Percentiles rank a stretch among this genome's conserved stretches.
Conservation (phyloP, 2,113 vertebrate genomes). For the Odobenus rosmarus region DNA sequence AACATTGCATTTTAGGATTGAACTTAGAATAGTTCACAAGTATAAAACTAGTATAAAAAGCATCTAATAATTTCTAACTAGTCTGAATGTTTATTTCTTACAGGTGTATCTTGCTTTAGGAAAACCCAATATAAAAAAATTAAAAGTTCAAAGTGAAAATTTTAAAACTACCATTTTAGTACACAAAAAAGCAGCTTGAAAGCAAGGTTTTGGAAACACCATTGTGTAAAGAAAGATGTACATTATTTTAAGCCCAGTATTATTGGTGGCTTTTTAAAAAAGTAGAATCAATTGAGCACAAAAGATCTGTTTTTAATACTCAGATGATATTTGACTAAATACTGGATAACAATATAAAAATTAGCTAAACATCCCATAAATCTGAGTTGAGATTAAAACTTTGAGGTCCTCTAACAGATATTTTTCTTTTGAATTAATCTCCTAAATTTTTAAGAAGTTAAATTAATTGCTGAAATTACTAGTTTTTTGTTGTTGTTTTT, state of each 20-base stretch:
- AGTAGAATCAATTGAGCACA: conserved; percentile 66
- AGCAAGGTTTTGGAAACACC: neutral
- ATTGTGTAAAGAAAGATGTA: conserved; percentile 8
- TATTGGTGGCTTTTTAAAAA: conserved; percentile 21
- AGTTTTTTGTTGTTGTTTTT: neutral
- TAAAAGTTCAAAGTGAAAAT: conserved; percentile 28
- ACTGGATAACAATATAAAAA: conserved; percentile 12
- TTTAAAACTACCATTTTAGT: conserved; percentile 33
- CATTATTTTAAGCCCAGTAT: conserved; percentile 48
- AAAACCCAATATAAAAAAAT: conserved; percentile 22
- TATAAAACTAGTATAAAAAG: conserved; percentile 6
- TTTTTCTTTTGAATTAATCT: conserved; percentile 49
- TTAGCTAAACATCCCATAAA: conserved; percentile 2
- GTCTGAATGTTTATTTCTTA: conserved; percentile 23
- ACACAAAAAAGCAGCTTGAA: conserved; percentile 23
- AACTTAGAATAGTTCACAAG: conserved; percentile 21
- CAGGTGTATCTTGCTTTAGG: neutral
- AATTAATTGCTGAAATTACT: conserved; percentile 33
- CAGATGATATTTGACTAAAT: conserved; percentile 13
- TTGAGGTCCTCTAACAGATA: neutral
- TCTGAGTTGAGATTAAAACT: conserved; percentile 43
- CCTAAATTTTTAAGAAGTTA: neutral
- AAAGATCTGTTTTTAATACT: conserved; percentile 72
- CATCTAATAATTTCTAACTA: conserved; percentile 30
- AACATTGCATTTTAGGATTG: neutral